Base-by-base conservation (phyloP, 2,888 invertebrate genomes). In the Chironomus tentans region DNA sequence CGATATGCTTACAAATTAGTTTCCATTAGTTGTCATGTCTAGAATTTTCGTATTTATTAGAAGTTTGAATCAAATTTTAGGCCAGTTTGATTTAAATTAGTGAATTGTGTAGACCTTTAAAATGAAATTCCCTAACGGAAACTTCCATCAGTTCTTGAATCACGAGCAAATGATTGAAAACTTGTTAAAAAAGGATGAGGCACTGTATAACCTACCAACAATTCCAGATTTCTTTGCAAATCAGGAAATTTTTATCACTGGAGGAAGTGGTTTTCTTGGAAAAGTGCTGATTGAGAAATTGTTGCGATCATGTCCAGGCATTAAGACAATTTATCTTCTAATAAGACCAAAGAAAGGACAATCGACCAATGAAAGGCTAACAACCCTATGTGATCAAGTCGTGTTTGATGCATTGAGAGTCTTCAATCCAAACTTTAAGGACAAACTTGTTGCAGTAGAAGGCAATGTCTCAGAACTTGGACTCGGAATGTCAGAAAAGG, bases 261-360 rank as follows among this genome's bases (percentile, higher is more conserved):
- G 96, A 2, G 93, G 89, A 82, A 1, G 80, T 87, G 96, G 96
- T 1, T 97, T 96, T 81, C 87, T 97, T 83, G 97, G 97, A 0
- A 97, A 97, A 85, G 92, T 92, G 0, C 82, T 97, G 22, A 86
- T 96, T 5, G 96, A 97, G 83, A 97, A 97, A 82, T 83, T 97
- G 2, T 82, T 97, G 12, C 88, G 95, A 78, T 92, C 92, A 4
- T 94, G 95, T 81, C 87, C 92, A 0, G 88, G 88, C 0, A 80
- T 97, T 10, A 86, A 88, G 71, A 88, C 87, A 76, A 89, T 97
- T 78, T 97, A 92, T 82, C 81, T 95, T 3, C 85, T 97, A 70
- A 83, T 95, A 78, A 86, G 96, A 46, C 86, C 87, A 1, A 93
- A 93, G 81, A 90, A 89, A 79, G 90, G 90, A 0, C 86, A 89